A percentile compares a stretch with the other conserved stretches of the same genome.
Conservation (phyloP, 2,888 invertebrate genomes). For the Drosophila quinaria region DNA sequence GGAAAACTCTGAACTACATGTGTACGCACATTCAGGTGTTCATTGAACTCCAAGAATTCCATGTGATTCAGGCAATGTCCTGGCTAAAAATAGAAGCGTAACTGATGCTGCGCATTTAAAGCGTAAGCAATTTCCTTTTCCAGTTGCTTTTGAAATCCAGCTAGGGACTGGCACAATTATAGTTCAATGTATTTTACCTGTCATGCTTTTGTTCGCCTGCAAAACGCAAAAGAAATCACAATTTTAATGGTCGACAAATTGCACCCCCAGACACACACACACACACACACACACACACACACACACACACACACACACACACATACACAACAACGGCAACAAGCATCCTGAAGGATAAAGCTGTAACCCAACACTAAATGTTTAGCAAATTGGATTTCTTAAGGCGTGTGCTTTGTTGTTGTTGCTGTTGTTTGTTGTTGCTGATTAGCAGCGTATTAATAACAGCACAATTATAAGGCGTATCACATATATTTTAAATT, state of each 20-base stretch:
- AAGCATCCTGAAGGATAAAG: conserved; percentile 16
- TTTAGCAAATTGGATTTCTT: not conserved
- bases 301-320: not conserved
- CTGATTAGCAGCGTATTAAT: not conserved
- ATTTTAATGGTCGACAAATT: conserved; percentile 49
- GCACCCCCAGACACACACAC: conserved; percentile 5
- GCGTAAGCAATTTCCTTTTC: conserved; percentile 68
- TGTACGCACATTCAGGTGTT: conserved; percentile 25
- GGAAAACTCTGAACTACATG: conserved; percentile 16
- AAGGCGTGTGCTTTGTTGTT: not conserved
- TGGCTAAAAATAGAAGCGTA: conserved; percentile 47
- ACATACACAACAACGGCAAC: conserved; percentile 3
- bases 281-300: not conserved
- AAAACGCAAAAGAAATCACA: conserved; percentile 41
- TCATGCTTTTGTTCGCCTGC: conserved; percentile 35
- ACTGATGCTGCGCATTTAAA: conserved; percentile 52
- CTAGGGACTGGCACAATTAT: conserved; percentile 24
- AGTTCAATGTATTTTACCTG: conserved; percentile 63
- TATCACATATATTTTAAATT: not conserved
- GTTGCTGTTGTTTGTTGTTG: not conserved
- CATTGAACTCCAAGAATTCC: conserved; percentile 54
- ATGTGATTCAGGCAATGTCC: conserved; percentile 25
- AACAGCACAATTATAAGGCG: not conserved
- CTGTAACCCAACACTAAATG: conserved; percentile 7
- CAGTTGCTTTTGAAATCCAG: conserved; percentile 53